phyloP scores from a whole-genome alignment of 2,888 invertebrate species.

The Pollenia labialis region DNA sequence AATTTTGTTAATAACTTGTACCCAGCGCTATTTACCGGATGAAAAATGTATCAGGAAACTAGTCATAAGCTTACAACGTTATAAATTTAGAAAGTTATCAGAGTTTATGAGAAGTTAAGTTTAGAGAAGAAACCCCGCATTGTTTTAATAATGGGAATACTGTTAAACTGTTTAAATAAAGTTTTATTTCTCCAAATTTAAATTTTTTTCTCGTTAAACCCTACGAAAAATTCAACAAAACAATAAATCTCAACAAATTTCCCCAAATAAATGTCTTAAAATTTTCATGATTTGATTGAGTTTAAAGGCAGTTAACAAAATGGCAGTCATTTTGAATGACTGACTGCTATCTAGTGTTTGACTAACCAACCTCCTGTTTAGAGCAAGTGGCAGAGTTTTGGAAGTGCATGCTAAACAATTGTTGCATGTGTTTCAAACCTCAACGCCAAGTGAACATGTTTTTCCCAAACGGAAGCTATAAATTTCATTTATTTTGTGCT shows the following conservation, averaged over 20 bases:
- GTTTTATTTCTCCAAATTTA: too few species aligned
- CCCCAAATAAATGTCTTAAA: slow-evolving; percentile 17
- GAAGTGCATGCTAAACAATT: slow-evolving; percentile 36
- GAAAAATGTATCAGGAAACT: too few species aligned
- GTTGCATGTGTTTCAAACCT: slow-evolving; percentile 42
- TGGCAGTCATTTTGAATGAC: slow-evolving; percentile 17
- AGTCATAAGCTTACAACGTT: too few species aligned
- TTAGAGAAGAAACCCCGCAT: too few species aligned
- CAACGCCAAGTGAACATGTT: slow-evolving; percentile 13
- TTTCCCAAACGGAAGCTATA: slow-evolving; percentile 59
- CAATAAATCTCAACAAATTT: slow-evolving; percentile 13
- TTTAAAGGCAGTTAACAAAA: slow-evolving; percentile 11
- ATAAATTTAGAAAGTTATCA: too few species aligned
- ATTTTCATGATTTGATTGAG: not conserved
- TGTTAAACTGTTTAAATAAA: too few species aligned
- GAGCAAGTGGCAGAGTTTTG: not conserved
- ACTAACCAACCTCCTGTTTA: not conserved
- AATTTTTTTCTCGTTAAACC: not conserved
- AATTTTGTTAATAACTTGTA: too few species aligned
- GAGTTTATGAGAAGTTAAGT: too few species aligned
- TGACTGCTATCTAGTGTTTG: not conserved
- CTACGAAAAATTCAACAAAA: not conserved
- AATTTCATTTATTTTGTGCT: slow-evolving; percentile 61
- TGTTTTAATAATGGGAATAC: too few species aligned
- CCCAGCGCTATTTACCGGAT: too few species aligned